Evolutionary conservation across 2,888 invertebrate species (phyloP).

Genomic region (Caenorhabditis sp.): DNA sequence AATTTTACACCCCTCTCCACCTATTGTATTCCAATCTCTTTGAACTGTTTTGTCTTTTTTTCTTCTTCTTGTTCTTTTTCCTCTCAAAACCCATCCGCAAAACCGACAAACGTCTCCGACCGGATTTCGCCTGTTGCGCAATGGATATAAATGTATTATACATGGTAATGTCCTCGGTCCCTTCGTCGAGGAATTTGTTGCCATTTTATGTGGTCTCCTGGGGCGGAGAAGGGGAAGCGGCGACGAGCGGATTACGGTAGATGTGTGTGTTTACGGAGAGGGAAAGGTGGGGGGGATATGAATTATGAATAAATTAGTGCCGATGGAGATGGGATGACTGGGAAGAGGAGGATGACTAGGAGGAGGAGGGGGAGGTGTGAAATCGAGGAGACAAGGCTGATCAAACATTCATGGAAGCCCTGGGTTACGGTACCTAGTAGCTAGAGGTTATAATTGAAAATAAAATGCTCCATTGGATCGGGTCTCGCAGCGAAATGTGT

Average conservation of each 20-base stretch:
- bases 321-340: too few relatives aligned
- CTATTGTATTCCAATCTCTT: conserved; percentile 27
- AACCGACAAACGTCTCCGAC: conserved; percentile 11
- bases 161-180: conserved; percentile 25
- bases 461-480: neutral
- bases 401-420: conserved; percentile 10
- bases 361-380: conserved; percentile 4
- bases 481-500: too few relatives aligned
- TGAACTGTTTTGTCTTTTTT: conserved; percentile 27
- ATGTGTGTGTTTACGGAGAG: conserved; percentile 7
- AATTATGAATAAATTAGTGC: conserved; percentile 2
- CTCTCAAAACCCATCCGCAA: neutral
- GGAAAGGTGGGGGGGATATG: too few relatives aligned
- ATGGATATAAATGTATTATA: conserved; percentile 48
- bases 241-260: conserved; percentile 21
- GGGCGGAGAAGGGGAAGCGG: too few relatives aligned
- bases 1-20: neutral
- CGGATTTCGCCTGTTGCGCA: too few relatives aligned
- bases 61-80: conserved; percentile 13
- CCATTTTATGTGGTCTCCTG: conserved; percentile 50
- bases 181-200: conserved; percentile 30
- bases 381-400: conserved; percentile 1
- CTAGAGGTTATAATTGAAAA: neutral
- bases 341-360: too few relatives aligned
- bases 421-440: conserved; percentile 18